Evolutionary conservation across 92 coral and sea anemone genomes (phyloP), one percentile per base, ranked within the genome.

Genomic region (Porites lobata): DNA sequence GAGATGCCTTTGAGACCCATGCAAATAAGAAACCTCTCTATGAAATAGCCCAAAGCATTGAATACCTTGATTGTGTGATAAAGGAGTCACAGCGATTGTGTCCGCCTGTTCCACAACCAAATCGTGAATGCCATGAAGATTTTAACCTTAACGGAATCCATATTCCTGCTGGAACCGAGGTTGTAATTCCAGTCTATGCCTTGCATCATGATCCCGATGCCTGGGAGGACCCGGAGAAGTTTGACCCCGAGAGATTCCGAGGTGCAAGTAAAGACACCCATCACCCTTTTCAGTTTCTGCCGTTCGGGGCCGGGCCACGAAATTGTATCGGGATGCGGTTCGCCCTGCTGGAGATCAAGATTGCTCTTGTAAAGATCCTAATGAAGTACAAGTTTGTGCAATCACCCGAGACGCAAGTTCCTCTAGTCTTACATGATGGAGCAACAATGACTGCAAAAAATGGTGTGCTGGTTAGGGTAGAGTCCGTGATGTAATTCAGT

Each of bases 231-330:
- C 89, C 85, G 12, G 92, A 94, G 1, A 91, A 91, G 84, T 94
- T 94, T 79, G 96, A 94, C 76, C 96, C 96, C 13, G 96, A 94
- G 62, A 92, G 96, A 47, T 94, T 94, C 80, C 90, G 92, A 11
- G 94, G 96, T 17, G 82, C 96, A 9, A 90, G 87, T 65, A 85
- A 80, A 58, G 92, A 92, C 50, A 20, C 70, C 72, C 92, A 86
- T 54, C 95, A 92, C 57, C 87, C 91, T 59, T 92, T 85, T 72
- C 95, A 92, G 86, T 85, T 79, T 80, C 75, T 92, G 21, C 95
- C 95, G 15, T 92, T 89, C 78, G 95, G 95, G 53, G 90, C 86
- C 54, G 95, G 95, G 38, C 95, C 95, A 20, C 89, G 92, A 12
- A 89, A 85, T 70, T 92, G 95, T 85, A 76, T 92, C 81, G 95